A percentile compares a stretch with the other conserved stretches of the same genome.
Conservation (phyloP, 2,888 invertebrate species). For the Troides helena region DNA sequence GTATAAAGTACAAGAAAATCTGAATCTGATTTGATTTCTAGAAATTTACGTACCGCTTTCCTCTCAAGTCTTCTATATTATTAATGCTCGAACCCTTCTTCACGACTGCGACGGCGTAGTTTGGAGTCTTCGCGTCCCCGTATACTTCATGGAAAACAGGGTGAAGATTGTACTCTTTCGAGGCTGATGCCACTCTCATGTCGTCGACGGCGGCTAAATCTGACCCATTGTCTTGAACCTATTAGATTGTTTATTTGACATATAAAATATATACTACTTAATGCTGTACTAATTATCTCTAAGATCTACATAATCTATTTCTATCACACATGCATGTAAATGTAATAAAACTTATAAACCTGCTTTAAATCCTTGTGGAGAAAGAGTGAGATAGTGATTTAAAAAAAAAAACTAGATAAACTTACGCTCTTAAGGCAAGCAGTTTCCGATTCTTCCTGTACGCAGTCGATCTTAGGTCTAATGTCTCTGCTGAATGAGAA, state of each 20-base stretch:
- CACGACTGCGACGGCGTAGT: constrained; percentile 84
- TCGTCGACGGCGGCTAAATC: constrained; percentile 86
- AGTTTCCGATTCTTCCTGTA: constrained; percentile 81
- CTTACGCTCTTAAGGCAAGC: constrained; percentile 83
- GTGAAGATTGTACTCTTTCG: constrained; percentile 78
- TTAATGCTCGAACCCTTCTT: constrained; percentile 79
- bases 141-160: constrained; percentile 85
- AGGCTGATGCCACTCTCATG: constrained; percentile 73
- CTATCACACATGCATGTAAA: too few species aligned
- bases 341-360: too few species aligned
- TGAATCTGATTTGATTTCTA: not conserved
- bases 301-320: not conserved
- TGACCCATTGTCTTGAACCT: constrained; percentile 84
- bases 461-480: constrained; percentile 89
- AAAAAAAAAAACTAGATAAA: constrained; percentile 25
- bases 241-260: not conserved
- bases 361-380: too few species aligned
- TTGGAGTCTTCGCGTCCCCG: constrained; percentile 71
- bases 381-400: too few species aligned
- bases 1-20: too few species aligned
- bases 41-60: constrained; percentile 74
- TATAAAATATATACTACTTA: not conserved
- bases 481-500: constrained; percentile 89
- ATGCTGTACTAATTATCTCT: not conserved
- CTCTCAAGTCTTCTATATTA: constrained; percentile 81